Evolutionary conservation across 1,140 invertebrate species (phyloP).

Genomic region (Diorhabda sublineata): DNA sequence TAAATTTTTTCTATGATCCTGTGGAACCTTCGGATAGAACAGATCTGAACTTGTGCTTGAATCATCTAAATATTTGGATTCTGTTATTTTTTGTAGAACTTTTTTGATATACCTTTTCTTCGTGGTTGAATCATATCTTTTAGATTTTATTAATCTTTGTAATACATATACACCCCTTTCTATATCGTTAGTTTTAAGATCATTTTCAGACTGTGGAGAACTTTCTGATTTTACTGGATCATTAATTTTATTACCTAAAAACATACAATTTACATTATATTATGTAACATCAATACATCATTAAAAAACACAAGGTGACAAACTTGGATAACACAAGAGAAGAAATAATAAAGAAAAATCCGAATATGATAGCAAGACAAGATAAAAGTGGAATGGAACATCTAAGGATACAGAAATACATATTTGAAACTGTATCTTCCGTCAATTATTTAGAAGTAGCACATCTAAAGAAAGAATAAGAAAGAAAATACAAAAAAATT

Average conservation of each 20-base stretch:
- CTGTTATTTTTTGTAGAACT: slow-evolving; percentile 36
- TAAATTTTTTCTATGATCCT: background rate
- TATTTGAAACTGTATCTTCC: too few relatives aligned
- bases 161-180: slow-evolving; percentile 34
- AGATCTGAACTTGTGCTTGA: slow-evolving; percentile 31
- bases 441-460: too few relatives aligned
- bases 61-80: slow-evolving; percentile 28
- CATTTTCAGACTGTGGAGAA: background rate
- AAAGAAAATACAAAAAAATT: too few relatives aligned
- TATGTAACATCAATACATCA: too few relatives aligned
- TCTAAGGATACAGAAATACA: too few relatives aligned
- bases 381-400: too few relatives aligned
- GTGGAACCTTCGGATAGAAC: slow-evolving; percentile 23
- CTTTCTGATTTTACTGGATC: background rate
- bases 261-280: too few relatives aligned
- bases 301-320: too few relatives aligned
- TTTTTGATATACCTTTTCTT: slow-evolving; percentile 41
- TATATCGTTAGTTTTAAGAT: slow-evolving; percentile 21
- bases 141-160: slow-evolving; percentile 39
- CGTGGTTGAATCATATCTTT: slow-evolving; percentile 37
- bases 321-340: too few relatives aligned
- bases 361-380: too few relatives aligned
- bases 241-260: background rate
- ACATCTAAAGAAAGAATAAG: too few relatives aligned
- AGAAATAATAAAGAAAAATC: too few relatives aligned